Percentiles rank a stretch among this genome's conserved stretches.
Conservation (phyloP, 2,113 vertebrate species). For the Oryctolagus cuniculus region DNA sequence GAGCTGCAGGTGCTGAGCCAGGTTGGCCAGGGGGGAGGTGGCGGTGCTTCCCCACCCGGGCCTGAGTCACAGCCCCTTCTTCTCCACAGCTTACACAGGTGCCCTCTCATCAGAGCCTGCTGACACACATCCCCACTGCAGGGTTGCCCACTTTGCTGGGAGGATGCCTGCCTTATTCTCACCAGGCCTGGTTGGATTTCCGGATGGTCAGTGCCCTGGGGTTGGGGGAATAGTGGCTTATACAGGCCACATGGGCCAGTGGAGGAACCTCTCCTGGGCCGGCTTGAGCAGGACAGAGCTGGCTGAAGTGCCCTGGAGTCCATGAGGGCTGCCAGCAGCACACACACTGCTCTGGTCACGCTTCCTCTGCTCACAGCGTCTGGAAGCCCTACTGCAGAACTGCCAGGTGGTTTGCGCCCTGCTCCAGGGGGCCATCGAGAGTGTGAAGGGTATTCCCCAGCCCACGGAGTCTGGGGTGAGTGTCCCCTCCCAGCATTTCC, state of each 20-base stretch:
- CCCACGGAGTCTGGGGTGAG: constrained; percentile 90
- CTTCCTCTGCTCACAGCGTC: constrained; percentile 86
- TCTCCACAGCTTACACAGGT: constrained; percentile 91
- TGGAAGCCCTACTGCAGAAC: constrained; percentile 91
- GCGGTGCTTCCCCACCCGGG: neutral
- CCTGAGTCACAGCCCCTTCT: neutral
- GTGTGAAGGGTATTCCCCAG: constrained; percentile 85
- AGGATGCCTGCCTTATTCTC: constrained; percentile 93
- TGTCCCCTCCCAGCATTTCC: neutral
- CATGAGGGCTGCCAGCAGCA: neutral
- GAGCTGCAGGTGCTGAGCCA: constrained; percentile 89
- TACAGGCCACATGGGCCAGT: neutral
- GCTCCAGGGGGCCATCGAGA: constrained; percentile 90
- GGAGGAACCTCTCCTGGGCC: neutral
- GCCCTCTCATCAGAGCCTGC: constrained; percentile 91
- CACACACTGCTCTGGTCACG: neutral
- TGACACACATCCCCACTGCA: constrained; percentile 90
- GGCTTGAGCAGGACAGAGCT: neutral
- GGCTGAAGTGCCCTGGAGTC: neutral
- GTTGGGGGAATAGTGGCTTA: neutral
- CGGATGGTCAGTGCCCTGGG: constrained; percentile 90
- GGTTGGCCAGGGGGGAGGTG: neutral
- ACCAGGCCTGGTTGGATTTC: constrained; percentile 94
- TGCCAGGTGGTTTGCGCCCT: constrained; percentile 90
- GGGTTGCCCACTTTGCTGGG: constrained; percentile 92